Evolutionary conservation across 1,140 invertebrate genomes (phyloP), one percentile per base, ranked within the genome.

Genomic region (Polyergus mexicanus): DNA sequence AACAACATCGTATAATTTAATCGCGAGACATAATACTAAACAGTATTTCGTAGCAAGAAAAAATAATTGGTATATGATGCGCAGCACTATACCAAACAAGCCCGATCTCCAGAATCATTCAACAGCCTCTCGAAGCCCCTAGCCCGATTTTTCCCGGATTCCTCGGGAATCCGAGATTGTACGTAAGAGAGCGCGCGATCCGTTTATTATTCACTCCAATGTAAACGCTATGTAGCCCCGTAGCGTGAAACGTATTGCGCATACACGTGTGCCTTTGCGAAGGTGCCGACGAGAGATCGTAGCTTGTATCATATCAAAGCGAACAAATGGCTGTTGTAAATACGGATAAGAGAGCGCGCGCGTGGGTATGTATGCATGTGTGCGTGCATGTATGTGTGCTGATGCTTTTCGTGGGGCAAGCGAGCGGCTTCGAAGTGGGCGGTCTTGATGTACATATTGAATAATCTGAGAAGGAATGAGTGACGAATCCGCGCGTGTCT

Each of bases 251-350:
- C 22, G 16, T 56, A 47, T 44, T 25, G 54, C 69, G 22, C 44
- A 22, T 54, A 83, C 32, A 75, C 68, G 80, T 71, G 71, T 76
- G 72, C 72, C 60, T 84, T 78, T 25, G 25, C 60, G 44, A 84
- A 84, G 74, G 60, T 63, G 60, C 74, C 83, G 72, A 80, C 32
- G 32, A 71, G 77, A 72, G 78, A 81, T 60, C 51, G 66, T 72
- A 71, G 66, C 51, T 71, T 72, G 78, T 81, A 81, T 35, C 35
- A 66, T 85, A 85, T 85, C 51, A 66, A 80, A 78, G 60, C 62
- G 74, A 80, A 80, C 35, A 85, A 85, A 85, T 32, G 83, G 74
- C 83, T 85, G 83, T 85, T 85, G 83, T 85, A 85, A 56, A 85
- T 85, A 85, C 54, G 28, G 19, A 5, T 74, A 60, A 84, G 44